Conservation (phyloP, 2,888 invertebrate species). For the Teleiodes luculella region DNA sequence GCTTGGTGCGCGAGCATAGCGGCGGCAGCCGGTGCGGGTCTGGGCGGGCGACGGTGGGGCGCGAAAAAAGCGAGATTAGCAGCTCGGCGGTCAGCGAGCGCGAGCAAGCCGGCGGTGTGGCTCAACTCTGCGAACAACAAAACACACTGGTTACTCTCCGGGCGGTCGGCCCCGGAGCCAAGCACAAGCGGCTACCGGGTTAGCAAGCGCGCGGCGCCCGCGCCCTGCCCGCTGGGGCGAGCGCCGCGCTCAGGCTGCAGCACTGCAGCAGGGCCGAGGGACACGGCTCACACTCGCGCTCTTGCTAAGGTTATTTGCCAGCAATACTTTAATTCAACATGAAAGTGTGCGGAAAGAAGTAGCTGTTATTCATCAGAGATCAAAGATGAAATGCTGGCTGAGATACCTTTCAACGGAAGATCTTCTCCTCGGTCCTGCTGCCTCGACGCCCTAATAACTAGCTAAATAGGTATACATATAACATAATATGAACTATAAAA, state of each 20-base stretch:
- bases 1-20: constrained; percentile 75
- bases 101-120: constrained; percentile 72
- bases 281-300: constrained; percentile 37
- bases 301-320: constrained; percentile 51
- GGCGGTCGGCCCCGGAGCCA: constrained; percentile 71
- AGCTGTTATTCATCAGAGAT: constrained; percentile 38
- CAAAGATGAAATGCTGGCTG: constrained; percentile 38
- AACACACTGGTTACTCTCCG: constrained; percentile 77
- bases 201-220: constrained; percentile 65
- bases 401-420: constrained; percentile 42
- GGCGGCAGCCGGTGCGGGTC: constrained; percentile 63
- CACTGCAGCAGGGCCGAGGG: constrained; percentile 44
- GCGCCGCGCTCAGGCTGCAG: constrained; percentile 19
- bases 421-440: constrained; percentile 50
- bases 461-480: background rate
- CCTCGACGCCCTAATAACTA: constrained; percentile 20
- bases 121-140: constrained; percentile 80
- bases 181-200: constrained; percentile 77
- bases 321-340: constrained; percentile 38
- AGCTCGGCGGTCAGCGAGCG: constrained; percentile 77
- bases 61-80: constrained; percentile 78
- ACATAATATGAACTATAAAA: background rate
- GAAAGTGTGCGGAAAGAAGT: constrained; percentile 46
- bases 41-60: constrained; percentile 70
- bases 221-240: constrained; percentile 49